phyloP scores from a whole-genome alignment of 2,888 invertebrate genomes.

The Tipula confusa region DNA sequence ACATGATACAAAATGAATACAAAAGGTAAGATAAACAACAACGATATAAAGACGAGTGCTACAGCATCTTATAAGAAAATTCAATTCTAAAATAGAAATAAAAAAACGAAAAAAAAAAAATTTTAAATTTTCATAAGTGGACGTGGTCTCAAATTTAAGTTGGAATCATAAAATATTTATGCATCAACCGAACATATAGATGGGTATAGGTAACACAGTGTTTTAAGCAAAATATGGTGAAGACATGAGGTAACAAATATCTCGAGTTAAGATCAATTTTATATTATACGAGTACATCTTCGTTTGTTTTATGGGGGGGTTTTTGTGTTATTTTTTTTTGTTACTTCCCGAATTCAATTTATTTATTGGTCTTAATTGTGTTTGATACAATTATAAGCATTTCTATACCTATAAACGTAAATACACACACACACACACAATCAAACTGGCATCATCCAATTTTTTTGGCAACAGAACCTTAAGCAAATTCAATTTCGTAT shows the following conservation, averaged over 20 bases:
- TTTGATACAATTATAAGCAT: neutral
- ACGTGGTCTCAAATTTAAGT: constrained; percentile 20
- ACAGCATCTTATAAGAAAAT: neutral
- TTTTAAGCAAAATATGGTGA: neutral
- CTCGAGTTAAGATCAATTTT: neutral
- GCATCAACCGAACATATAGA: neutral
- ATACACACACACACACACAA: neutral
- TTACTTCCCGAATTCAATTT: neutral
- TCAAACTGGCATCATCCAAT: neutral
- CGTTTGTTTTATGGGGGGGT: neutral
- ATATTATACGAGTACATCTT: neutral
- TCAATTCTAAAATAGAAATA: constrained; percentile 20
- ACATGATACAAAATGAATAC: neutral
- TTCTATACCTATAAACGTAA: neutral
- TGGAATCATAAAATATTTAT: neutral
- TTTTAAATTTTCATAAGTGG: constrained; percentile 20
- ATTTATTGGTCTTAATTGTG: neutral
- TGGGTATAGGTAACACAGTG: neutral
- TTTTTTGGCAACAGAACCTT: neutral
- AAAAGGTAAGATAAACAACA: constrained; percentile 3
- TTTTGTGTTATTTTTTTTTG: neutral
- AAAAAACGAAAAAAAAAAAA: neutral
- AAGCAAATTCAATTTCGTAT: neutral
- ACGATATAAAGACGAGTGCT: too few species aligned
- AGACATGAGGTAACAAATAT: constrained; percentile 12